These are phyloP conservation scores for Epirrita christyi DNA, from an alignment of 2,888 invertebrate genomes.

Conservation along the genomic window DNA sequence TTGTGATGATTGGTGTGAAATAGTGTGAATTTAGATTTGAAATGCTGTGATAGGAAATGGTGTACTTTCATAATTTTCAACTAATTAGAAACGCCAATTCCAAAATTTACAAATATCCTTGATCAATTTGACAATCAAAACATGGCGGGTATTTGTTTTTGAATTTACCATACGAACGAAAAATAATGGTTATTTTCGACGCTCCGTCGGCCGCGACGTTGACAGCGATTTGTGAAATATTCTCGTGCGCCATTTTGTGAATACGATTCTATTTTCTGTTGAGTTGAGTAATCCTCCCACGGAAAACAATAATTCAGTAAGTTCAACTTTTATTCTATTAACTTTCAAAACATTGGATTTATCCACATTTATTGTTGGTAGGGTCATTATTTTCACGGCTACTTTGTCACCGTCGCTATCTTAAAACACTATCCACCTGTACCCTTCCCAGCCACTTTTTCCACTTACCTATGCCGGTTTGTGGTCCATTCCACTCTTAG, in stretches of 20 bases:
- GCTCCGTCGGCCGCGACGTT: conserved; percentile 70
- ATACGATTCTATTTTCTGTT: conserved; percentile 65
- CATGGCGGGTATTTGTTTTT: conserved; percentile 83
- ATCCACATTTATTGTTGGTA: neutral
- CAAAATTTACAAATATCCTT: too few relatives aligned
- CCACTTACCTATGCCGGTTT: neutral
- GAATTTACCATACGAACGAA: conserved; percentile 79
- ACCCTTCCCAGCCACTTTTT: neutral
- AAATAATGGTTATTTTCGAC: conserved; percentile 81
- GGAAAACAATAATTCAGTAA: conserved; percentile 61
- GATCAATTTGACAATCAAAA: conserved; percentile 38
- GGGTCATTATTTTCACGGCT: neutral
- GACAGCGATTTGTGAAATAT: conserved; percentile 80
- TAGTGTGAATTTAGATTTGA: too few relatives aligned
- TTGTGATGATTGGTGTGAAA: too few relatives aligned
- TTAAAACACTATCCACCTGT: neutral
- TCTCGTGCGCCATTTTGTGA: conserved; percentile 80
- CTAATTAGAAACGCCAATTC: too few relatives aligned
- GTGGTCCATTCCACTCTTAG: too few relatives aligned
- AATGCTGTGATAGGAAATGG: too few relatives aligned
- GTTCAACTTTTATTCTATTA: conserved; percentile 41
- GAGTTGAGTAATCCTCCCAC: conserved; percentile 71
- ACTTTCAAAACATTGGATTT: neutral
- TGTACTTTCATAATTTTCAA: too few relatives aligned
- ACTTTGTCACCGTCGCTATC: neutral